Evolutionary conservation across 2,797 vertebrate species (phyloP).

Genomic region (Danio tinwini): DNA sequence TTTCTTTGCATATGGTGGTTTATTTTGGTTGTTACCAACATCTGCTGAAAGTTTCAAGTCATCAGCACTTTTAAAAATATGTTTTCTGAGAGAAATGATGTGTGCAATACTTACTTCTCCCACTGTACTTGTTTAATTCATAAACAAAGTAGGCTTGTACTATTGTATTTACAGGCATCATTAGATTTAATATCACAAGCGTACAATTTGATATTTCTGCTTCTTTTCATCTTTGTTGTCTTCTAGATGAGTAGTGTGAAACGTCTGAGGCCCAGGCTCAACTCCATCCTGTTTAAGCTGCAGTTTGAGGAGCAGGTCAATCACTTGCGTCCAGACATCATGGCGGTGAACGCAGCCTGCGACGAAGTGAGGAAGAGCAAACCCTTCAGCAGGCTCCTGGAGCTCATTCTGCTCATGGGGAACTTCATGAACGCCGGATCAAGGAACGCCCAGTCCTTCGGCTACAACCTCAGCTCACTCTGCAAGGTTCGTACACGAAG

Average conservation of each 20-base stretch:
- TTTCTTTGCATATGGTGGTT: too few relatives aligned
- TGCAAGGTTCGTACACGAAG: slow-evolving; percentile 88
- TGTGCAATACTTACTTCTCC: too few relatives aligned
- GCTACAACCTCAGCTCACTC: slow-evolving; percentile 94
- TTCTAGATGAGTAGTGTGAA: slow-evolving; percentile 94
- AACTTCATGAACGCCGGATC: slow-evolving; percentile 99
- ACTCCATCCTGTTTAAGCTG: slow-evolving; percentile 94
- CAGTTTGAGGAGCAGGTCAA: slow-evolving; percentile 97
- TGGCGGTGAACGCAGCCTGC: slow-evolving; percentile 91
- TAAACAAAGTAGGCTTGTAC: neutral
- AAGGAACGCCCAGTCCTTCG: slow-evolving; percentile 92
- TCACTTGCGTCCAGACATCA: slow-evolving; percentile 93
- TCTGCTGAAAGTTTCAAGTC: too few relatives aligned
- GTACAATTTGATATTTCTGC: neutral
- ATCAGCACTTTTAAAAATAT: too few relatives aligned
- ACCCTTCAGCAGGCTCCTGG: slow-evolving; percentile 89
- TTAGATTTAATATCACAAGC: neutral
- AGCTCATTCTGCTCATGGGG: slow-evolving; percentile 93
- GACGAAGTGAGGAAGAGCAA: slow-evolving; percentile 93
- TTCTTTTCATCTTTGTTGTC: neutral
- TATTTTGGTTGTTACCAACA: too few relatives aligned
- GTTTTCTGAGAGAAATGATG: too few relatives aligned
- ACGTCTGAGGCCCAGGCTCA: slow-evolving; percentile 89
- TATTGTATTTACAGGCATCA: neutral
- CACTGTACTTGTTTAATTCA: neutral